Percentiles rank a stretch among this genome's conserved stretches.
These are phyloP conservation scores for Drosophila albomicans DNA, from an alignment of 1,140 invertebrate species.

Conservation along the genomic window DNA sequence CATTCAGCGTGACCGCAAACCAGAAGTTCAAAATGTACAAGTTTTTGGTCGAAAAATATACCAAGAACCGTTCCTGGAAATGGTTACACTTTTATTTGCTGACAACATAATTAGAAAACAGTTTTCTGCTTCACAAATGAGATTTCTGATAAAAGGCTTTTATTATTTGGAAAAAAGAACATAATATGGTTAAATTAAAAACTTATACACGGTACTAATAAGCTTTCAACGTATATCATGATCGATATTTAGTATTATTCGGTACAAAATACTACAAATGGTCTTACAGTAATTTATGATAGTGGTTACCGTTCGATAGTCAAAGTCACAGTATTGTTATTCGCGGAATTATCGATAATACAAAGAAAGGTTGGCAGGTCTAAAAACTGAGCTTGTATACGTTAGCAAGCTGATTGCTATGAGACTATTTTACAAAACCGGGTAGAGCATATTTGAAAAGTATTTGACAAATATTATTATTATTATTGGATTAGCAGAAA, in stretches of 20 bases:
- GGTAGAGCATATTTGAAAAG: not conserved
- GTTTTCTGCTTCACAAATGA: too few species aligned
- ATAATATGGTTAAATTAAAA: too few species aligned
- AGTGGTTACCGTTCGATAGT: constrained; percentile 22
- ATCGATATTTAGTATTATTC: not conserved
- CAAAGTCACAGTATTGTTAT: constrained; percentile 7
- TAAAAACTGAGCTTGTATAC: too few species aligned
- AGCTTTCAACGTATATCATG: not conserved
- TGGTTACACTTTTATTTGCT: not conserved
- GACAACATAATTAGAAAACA: too few species aligned
- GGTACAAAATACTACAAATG: not conserved
- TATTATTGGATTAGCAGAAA: too few species aligned
- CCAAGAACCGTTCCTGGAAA: not conserved
- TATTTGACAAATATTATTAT: not conserved
- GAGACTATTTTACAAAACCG: not conserved
- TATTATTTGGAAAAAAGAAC: too few species aligned
- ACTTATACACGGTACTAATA: too few species aligned
- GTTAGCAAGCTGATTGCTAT: constrained; percentile 17
- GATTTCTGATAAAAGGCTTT: too few species aligned
- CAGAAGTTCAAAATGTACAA: not conserved
- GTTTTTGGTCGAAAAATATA: not conserved
- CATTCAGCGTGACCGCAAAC: not conserved
- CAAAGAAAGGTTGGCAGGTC: constrained; percentile 1
- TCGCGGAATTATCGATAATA: not conserved
- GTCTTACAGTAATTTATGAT: not conserved